Percentiles rank a stretch among this genome's conserved stretches.
Conservation (phyloP, 2,797 vertebrate genomes). For the Gallinago solitaria region DNA sequence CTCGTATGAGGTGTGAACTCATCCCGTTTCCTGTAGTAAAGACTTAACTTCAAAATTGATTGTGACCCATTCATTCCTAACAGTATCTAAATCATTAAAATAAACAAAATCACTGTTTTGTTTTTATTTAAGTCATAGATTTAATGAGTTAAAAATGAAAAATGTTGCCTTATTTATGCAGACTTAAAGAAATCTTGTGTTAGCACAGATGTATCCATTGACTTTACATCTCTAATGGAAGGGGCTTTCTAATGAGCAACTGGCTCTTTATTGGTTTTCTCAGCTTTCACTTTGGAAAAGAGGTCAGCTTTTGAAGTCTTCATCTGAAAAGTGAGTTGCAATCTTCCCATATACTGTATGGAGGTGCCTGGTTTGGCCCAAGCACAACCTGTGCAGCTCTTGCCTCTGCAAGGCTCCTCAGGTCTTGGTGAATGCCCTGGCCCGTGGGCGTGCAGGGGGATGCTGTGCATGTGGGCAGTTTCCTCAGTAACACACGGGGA, state of each 20-base stretch:
- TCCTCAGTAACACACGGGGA: not conserved
- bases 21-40: conserved; percentile 4
- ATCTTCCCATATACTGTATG: rapidly evolving
- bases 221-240: not conserved
- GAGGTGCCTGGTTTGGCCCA: not conserved
- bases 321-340: not conserved
- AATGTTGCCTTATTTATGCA: not conserved
- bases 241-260: not conserved
- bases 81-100: not conserved
- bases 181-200: not conserved
- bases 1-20: conserved; percentile 45
- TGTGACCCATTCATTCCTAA: not conserved
- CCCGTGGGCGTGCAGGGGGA: not conserved
- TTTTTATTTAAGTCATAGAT: not conserved
- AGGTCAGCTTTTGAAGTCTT: not conserved
- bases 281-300: not conserved
- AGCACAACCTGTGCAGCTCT: not conserved
- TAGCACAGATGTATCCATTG: not conserved
- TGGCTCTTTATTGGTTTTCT: not conserved
- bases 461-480: not conserved
- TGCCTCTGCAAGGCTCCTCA: rapidly evolving
- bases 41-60: conserved; percentile 14
- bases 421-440: rapidly evolving
- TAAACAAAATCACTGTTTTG: not conserved
- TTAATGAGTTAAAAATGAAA: not conserved